Evolutionary conservation across 30 jellyfish, hydroid and myxozoan species (phyloP).

Genomic region (Aurelia coerulea): DNA sequence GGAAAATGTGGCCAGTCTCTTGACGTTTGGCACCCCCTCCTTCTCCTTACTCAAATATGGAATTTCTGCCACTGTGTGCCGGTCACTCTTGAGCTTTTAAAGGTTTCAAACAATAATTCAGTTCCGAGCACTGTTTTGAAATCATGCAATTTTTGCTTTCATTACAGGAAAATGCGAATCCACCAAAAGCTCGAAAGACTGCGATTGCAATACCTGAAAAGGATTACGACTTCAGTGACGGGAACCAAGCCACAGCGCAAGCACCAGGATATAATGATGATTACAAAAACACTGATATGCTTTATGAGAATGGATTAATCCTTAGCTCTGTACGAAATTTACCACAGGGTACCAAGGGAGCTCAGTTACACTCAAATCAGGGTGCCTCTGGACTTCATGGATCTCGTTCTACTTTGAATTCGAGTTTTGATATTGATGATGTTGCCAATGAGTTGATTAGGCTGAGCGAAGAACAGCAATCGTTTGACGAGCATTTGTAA

Average conservation of each 20-base stretch:
- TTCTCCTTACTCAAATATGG: too few relatives aligned
- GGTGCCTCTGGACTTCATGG: background rate
- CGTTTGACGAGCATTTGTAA: conserved; percentile 16
- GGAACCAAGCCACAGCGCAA: too few relatives aligned
- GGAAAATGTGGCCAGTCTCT: too few relatives aligned
- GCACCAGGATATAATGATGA: too few relatives aligned
- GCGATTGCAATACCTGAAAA: conserved; percentile 10
- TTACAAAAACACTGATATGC: background rate
- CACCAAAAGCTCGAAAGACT: background rate
- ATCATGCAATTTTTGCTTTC: too few relatives aligned
- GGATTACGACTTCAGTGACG: background rate
- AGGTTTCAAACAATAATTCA: too few relatives aligned
- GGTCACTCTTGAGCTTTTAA: too few relatives aligned
- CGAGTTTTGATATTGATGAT: conserved; percentile 52
- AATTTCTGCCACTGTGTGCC: too few relatives aligned
- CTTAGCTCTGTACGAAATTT: conserved; percentile 31
- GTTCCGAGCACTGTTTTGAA: too few relatives aligned
- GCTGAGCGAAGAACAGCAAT: conserved; percentile 61
- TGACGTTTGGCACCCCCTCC: too few relatives aligned
- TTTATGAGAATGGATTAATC: conserved; percentile 53
- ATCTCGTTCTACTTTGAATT: conserved; percentile 20
- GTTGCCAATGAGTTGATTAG: conserved; percentile 66
- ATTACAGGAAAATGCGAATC: background rate
- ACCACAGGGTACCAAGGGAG: background rate
- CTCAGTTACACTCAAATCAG: background rate